These are phyloP conservation scores for Scortum barcoo DNA, from an alignment of 2,113 vertebrate species.

Conservation along the genomic window DNA sequence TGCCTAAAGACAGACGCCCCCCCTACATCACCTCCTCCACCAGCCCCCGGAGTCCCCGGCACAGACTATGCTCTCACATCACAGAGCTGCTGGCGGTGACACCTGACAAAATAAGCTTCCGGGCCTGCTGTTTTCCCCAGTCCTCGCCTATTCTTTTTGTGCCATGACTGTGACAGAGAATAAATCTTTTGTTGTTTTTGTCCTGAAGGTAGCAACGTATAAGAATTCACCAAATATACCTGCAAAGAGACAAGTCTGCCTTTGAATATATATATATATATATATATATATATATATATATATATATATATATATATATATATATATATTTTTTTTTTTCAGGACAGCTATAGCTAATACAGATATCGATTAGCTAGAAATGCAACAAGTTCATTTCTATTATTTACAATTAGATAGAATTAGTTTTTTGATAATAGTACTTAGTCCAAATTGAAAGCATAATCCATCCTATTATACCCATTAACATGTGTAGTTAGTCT, in stretches of 20 bases:
- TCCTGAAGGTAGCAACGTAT: background rate
- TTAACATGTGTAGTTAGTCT: background rate
- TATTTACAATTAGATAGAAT: too few relatives aligned
- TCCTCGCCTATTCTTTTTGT: background rate
- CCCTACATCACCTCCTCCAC: constrained; percentile 11
- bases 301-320: too few relatives aligned
- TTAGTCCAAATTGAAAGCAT: background rate
- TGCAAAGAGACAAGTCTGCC: background rate
- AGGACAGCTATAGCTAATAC: background rate
- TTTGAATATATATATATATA: too few relatives aligned
- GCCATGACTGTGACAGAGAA: background rate
- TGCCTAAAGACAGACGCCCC: constrained; percentile 19
- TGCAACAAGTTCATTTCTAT: too few relatives aligned
- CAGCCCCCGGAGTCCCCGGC: background rate
- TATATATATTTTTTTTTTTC: too few relatives aligned
- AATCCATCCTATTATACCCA: background rate
- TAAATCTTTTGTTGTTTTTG: background rate
- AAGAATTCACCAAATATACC: background rate
- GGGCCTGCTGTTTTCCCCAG: background rate
- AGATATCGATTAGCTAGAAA: background rate
- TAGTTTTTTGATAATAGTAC: background rate
- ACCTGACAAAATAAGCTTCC: constrained; percentile 34
- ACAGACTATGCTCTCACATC: constrained; percentile 13
- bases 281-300: too few relatives aligned
- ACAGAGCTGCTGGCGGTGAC: constrained; percentile 5